Conservation (phyloP, 2,113 vertebrate species). For the Grammomys dolichurus region DNA sequence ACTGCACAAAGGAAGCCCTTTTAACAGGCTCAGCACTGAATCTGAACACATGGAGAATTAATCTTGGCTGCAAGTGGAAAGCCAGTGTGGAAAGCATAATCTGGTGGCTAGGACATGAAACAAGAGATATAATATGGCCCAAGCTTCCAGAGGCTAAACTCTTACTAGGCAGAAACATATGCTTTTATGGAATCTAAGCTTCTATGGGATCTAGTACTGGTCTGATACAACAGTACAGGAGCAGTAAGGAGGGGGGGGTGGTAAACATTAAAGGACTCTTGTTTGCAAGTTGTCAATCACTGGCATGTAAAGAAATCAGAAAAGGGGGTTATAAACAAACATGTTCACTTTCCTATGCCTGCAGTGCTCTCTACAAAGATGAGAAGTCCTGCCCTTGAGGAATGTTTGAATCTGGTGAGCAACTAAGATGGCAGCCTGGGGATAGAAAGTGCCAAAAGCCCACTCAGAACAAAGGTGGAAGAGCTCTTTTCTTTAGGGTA, state of each 20-base stretch:
- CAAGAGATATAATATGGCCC: slow-evolving; percentile 59
- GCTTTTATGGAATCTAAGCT: slow-evolving; percentile 1
- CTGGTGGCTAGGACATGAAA: slow-evolving; percentile 65
- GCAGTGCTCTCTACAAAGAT: background rate
- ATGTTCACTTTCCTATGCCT: slow-evolving; percentile 6
- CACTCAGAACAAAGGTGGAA: background rate
- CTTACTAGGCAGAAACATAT: slow-evolving; percentile 1
- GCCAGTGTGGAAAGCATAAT: slow-evolving; percentile 70
- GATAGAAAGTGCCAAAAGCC: background rate
- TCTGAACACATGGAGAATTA: slow-evolving; percentile 61
- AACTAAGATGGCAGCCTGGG: background rate
- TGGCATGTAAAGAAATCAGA: slow-evolving; percentile 18
- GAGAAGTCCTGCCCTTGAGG: slow-evolving; percentile 50
- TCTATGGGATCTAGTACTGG: background rate
- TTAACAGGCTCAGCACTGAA: slow-evolving; percentile 32
- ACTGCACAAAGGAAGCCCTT: slow-evolving; percentile 71
- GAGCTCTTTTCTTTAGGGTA: background rate
- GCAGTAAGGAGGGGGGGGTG: background rate
- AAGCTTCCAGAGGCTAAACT: slow-evolving; percentile 5
- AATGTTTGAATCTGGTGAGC: slow-evolving; percentile 5
- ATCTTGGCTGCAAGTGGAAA: slow-evolving; percentile 67
- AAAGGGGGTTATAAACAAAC: background rate
- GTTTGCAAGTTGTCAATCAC: slow-evolving; percentile 40
- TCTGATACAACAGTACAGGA: slow-evolving; percentile 6
- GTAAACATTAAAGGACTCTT: slow-evolving; percentile 33